phyloP scores from a whole-genome alignment of 2,888 invertebrate genomes.

The Lycocerus yunnanus region DNA sequence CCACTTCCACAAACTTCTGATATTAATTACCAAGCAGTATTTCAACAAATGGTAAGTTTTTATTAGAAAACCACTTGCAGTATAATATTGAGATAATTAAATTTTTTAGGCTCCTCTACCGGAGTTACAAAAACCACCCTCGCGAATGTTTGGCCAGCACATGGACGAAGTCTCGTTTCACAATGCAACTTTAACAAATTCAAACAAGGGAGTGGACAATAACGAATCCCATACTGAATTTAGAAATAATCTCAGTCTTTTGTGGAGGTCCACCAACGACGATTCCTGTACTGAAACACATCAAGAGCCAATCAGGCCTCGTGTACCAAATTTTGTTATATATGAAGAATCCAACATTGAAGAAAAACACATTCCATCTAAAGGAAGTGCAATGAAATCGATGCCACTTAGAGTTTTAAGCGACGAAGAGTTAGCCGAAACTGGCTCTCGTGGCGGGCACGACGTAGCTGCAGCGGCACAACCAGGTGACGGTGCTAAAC shows the following conservation, averaged over 20 bases:
- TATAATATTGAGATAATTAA: not conserved
- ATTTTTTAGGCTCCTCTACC: not conserved
- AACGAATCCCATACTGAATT: constrained; percentile 3
- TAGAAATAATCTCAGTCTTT: constrained; percentile 11
- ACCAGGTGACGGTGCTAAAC: constrained; percentile 46
- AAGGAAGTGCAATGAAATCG: constrained; percentile 52
- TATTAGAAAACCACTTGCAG: not conserved
- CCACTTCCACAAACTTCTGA: not conserved
- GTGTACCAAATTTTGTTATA: constrained; percentile 26
- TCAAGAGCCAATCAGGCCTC: constrained; percentile 5
- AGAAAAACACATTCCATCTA: constrained; percentile 15
- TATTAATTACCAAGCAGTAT: not conserved
- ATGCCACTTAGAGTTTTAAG: constrained; percentile 51
- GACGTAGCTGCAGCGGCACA: constrained; percentile 52
- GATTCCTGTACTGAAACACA: constrained; percentile 8
- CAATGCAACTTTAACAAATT: not conserved
- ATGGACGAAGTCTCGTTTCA: constrained; percentile 1
- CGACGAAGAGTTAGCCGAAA: constrained; percentile 53
- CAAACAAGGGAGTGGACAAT: not conserved
- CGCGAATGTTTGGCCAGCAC: constrained; percentile 14
- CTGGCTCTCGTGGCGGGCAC: constrained; percentile 51
- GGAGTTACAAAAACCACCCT: not conserved
- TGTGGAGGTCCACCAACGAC: constrained; percentile 17
- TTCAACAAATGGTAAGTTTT: constrained; percentile 8
- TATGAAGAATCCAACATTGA: constrained; percentile 27